Evolutionary conservation across 2,888 invertebrate genomes (phyloP), one percentile per base, ranked within the genome.

Genomic region (Monoplex corrugatus): DNA sequence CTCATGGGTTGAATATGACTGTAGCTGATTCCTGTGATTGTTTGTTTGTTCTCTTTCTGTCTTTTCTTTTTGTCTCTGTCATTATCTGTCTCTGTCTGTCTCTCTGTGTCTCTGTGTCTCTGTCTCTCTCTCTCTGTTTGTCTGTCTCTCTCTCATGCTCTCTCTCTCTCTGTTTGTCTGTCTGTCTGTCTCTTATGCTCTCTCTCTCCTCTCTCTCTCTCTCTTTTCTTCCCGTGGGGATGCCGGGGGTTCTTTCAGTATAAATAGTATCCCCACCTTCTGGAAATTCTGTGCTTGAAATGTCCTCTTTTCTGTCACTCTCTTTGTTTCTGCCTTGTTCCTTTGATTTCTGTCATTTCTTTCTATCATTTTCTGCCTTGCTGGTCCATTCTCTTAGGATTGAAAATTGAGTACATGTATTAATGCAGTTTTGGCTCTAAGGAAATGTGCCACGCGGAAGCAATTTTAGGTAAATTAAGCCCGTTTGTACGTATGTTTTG

Each of bases 281-380:
- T n/a, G n/a, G n/a, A n/a, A n/a, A n/a, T n/a, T n/a, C n/a, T n/a
- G n/a, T n/a, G n/a, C n/a, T n/a, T n/a, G n/a, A n/a, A n/a, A 16
- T 63, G 16, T 63, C 63, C 23, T 63, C 23, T 23, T 63, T 63
- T 78, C 78, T 78, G 13, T 83, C 83, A 43, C 32, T 43, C 83
- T 78, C 23, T 84, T 50, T 78, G 28, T 86, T 45, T 89, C 44
- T 78, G 50, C n/a, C 50, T 72, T 72, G 68, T 50, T 82, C 72
- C 28, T 23, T 72, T 3, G 23, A 23, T 72, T 72, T 50, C 38
- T 82, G 32, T 72, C 50, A 35, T 68, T 78, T 78, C 43, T 38
- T 38, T 57, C 0, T 86, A 19, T 57, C 38, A 43, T 40, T 72
- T 40, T 35, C 2, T 45, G 63, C 43, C 57, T 86, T 32, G 2